Evolutionary conservation across 1,140 invertebrate species (phyloP).

Genomic region (Dysdera silvatica): DNA sequence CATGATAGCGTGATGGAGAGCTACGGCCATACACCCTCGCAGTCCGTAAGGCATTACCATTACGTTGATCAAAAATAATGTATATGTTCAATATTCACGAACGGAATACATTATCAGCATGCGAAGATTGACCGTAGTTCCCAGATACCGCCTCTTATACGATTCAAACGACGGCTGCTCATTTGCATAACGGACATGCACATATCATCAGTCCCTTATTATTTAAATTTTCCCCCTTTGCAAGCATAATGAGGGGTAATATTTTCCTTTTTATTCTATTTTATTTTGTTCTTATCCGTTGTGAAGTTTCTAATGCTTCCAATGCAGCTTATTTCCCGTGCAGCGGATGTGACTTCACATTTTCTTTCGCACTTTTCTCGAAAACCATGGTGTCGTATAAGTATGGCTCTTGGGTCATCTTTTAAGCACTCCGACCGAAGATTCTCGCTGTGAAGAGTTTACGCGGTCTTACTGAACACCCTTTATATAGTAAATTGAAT

Average conservation of each 20-base stretch:
- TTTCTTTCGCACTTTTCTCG: background rate
- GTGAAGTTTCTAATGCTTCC: background rate
- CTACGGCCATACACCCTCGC: background rate
- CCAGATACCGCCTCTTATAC: background rate
- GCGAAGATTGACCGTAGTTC: background rate
- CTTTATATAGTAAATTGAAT: no score
- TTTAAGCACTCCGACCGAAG: no score
- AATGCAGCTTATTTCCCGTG: background rate
- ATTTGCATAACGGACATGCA: no score
- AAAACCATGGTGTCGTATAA: background rate
- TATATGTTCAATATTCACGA: background rate
- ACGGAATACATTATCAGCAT: background rate
- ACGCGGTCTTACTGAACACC: no score
- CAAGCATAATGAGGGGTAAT: background rate
- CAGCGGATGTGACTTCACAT: background rate
- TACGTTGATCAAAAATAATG: background rate
- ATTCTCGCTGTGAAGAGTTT: no score
- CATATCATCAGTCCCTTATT: no score
- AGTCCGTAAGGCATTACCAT: background rate
- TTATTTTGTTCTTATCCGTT: background rate
- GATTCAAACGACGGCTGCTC: background rate
- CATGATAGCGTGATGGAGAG: background rate
- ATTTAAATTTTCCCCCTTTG: no score
- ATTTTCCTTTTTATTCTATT: background rate
- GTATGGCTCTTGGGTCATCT: no score